phyloP scores from a whole-genome alignment of 2,888 invertebrate genomes.

The Mantis religiosa region DNA sequence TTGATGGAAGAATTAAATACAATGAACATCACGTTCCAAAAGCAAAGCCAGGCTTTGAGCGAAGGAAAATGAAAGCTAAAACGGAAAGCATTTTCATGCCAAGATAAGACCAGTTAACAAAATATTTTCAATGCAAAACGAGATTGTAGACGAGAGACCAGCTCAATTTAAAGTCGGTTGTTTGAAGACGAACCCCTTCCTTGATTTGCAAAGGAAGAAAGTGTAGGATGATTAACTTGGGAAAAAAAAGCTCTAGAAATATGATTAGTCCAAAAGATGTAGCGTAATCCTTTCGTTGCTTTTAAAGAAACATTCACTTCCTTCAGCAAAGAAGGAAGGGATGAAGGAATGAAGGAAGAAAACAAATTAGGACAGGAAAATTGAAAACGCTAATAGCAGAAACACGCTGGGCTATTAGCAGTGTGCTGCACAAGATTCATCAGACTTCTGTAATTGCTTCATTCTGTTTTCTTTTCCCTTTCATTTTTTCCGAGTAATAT shows the following conservation, averaged over 20 bases:
- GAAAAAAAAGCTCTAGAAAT: not conserved
- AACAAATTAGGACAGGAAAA: slow-evolving; percentile 4
- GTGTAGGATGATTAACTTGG: not conserved
- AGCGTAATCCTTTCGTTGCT: not conserved
- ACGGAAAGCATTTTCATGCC: not conserved
- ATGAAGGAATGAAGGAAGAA: not conserved
- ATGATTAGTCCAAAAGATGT: not conserved
- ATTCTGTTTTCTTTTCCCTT: not conserved
- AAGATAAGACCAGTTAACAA: not conserved
- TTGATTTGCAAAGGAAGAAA: not conserved
- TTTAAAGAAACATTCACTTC: not conserved
- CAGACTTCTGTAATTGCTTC: not conserved
- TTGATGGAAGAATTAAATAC: not conserved
- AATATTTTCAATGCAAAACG: not conserved
- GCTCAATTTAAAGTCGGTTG: not conserved
- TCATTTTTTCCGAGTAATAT: not conserved
- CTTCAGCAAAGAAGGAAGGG: not conserved
- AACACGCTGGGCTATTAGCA: not conserved
- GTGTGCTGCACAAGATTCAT: not conserved
- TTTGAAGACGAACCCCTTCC: not conserved
- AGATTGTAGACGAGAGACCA: not conserved
- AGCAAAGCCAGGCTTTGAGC: not conserved
- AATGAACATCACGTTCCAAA: not conserved
- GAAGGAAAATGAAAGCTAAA: not conserved
- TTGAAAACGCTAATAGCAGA: not conserved